Evolutionary conservation across 35 echinoderm and acorn worm genomes (phyloP).

Genomic region (Chiridota heheva): DNA sequence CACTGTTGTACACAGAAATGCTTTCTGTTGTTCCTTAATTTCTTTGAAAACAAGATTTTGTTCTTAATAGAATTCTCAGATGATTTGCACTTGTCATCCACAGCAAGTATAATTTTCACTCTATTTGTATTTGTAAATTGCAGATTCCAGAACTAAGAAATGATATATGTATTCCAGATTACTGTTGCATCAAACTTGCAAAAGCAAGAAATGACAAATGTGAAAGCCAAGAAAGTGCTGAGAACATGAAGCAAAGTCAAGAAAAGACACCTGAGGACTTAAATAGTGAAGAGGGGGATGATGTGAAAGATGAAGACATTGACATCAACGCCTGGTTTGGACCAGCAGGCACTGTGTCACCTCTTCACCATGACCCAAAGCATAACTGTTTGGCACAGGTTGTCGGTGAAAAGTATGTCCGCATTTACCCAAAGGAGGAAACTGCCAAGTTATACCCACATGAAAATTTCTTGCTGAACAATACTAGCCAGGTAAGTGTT

Average conservation of each 20-base stretch:
- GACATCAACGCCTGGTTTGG: conserved; percentile 99
- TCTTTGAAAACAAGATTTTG: no score
- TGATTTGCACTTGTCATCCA: no score
- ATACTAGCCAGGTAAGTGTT: conserved; percentile 85
- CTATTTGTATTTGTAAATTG: no score
- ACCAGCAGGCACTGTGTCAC: conserved; percentile 85
- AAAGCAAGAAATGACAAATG: no score
- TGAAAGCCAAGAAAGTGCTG: background rate
- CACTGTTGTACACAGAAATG: no score
- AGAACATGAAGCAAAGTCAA: background rate
- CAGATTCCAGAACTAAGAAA: conserved; percentile 89
- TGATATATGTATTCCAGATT: conserved; percentile 92
- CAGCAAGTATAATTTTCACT: no score
- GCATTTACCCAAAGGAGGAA: conserved; percentile 60
- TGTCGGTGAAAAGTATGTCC: conserved; percentile 74
- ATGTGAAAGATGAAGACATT: conserved; percentile 62
- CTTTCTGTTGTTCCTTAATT: no score
- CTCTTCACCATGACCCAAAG: conserved; percentile 88
- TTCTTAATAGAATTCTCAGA: no score
- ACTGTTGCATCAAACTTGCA: conserved; percentile 68
- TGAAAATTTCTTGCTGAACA: conserved; percentile 65
- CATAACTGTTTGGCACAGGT: conserved; percentile 87
- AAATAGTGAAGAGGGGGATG: conserved; percentile 11
- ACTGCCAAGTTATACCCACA: conserved; percentile 67
- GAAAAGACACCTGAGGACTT: background rate